Base-by-base conservation (phyloP, 2,888 invertebrate species). In the Agrotis puta region DNA sequence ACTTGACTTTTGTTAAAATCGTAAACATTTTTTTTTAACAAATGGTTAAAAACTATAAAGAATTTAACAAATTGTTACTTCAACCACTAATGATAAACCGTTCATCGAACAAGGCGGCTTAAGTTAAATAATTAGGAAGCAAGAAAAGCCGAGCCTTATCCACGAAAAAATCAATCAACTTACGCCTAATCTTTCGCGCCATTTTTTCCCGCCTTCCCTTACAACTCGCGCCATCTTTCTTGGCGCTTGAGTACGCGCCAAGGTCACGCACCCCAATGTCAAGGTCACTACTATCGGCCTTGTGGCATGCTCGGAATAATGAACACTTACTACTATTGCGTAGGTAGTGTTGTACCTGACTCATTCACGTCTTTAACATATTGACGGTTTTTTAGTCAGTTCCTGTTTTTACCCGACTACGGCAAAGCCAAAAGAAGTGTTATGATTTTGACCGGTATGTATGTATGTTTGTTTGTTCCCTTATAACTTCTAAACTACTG, bases 201-300 rank as follows among this genome's bases (percentile, higher is more conserved):
- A 50, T 54, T 11, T 43, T 43, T 78, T 7, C 24, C 56, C 83
- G 82, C 75, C 61, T 11, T 51, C 20, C 53, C 59, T 70, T 64
- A 11, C 64, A 39, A 50, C 47, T 81, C 56, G n/a, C 51, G 54
- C 51, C 59, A 33, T 70, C 16, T 69, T 56, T 51, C 56, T 74
- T 74, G 74, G 53, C 24, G 57, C 45, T 74, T 70, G 58, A 54
- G 56, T 61, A 57, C 45, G 68, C 67, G 79, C 67, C 85, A 82
- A 85, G 85, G 87, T 74, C 67, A 72, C 67, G 24, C 45, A 57
- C 20, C 67, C 56, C 84, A 87, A 77, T 85, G 88, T 74, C 87
- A 88, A 87, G 87, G 88, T 64, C 70, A 87, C 84, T 82, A 85
- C 69, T 70, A 16, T 61, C 72, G 76, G 75, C 85, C 83, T 85